Evolutionary conservation across 2,797 vertebrate species (phyloP).

Genomic region (Prunella strophiata): DNA sequence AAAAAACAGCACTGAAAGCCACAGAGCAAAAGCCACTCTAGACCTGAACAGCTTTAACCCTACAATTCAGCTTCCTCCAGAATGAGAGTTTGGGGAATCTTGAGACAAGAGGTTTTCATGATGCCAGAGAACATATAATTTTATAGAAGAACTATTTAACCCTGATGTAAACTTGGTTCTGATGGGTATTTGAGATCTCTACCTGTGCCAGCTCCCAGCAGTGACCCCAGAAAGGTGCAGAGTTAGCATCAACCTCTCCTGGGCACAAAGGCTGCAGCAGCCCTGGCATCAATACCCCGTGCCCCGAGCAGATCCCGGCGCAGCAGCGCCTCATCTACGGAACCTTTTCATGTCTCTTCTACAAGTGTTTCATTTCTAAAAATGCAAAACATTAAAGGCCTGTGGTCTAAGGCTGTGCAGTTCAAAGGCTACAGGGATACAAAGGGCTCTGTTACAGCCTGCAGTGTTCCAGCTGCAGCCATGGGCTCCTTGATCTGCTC

Average conservation of each 20-base stretch:
- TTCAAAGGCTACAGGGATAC: constrained; percentile 1
- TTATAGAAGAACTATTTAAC: not conserved
- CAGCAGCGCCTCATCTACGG: not conserved
- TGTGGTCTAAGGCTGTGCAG: not conserved
- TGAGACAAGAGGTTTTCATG: not conserved
- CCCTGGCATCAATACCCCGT: not conserved
- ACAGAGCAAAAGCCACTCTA: not conserved
- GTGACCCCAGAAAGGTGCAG: not conserved
- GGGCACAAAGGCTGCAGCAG: not conserved
- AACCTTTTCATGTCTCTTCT: not conserved
- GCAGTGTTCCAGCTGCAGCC: not conserved
- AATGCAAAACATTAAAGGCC: constrained; percentile 22
- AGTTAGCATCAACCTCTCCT: not conserved
- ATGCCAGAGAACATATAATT: not conserved
- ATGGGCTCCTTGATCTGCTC: not conserved
- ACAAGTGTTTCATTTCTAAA: not conserved
- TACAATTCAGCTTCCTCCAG: not conserved
- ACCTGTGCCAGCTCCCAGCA: not conserved
- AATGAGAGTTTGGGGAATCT: not conserved
- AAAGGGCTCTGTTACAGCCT: not conserved
- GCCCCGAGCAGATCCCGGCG: not conserved
- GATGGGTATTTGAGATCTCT: not conserved
- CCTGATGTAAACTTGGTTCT: not conserved
- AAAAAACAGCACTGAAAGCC: not conserved
- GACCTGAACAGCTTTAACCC: not conserved